Evolutionary conservation across 30 jellyfish, hydroid and myxozoan species (phyloP), one percentile per base, ranked within the genome.

Genomic region (Aurelia sp.): DNA sequence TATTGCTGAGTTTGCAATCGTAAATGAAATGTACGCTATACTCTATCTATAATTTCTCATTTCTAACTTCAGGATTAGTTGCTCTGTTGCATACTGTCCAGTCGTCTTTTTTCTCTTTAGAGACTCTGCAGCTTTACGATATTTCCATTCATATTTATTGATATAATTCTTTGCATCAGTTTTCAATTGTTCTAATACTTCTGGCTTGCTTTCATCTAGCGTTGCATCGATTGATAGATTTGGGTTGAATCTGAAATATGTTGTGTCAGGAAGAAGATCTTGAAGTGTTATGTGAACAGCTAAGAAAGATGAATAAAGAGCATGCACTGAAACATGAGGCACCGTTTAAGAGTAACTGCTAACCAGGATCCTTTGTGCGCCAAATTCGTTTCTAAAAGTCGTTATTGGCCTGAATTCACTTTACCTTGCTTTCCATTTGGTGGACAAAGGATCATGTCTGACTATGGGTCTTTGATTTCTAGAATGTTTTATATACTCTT

Each of bases 211-310:
- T 71, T 92, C 98, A 51, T 92, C 98, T 11, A 92, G 15, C 30
- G 92, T 74, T 8, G 74, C 97, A 82, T 91, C 96, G 44, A 67
- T 60, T 35, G 97, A 91, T 61, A 85, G 33, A 58, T 91, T 91
- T 19, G 97, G 96, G 59, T 91, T 91, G 78, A 91, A 79, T 58
- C 97, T 76, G 71, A 84, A 73, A 84, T 91, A 91, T 5, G 86
- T 80, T 62, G 87, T 68, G 9, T 87, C 62, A 4, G 97, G 97
- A 3, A 91, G 86, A 16, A 91, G 90, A 31, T 91, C 96, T 74
- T 84, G 74, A 67, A 91, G 73, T 19, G 84, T 79, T 44, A 58
- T 48, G 71, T 91, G 96, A 3, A 91, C 80, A 20, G 97, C 97
- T 91, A 66, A 1, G 44, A 73, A 22, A 61, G 21, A 69, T 27